phyloP scores from a whole-genome alignment of 2,113 vertebrate genomes.

The Sylvia atricapilla region DNA sequence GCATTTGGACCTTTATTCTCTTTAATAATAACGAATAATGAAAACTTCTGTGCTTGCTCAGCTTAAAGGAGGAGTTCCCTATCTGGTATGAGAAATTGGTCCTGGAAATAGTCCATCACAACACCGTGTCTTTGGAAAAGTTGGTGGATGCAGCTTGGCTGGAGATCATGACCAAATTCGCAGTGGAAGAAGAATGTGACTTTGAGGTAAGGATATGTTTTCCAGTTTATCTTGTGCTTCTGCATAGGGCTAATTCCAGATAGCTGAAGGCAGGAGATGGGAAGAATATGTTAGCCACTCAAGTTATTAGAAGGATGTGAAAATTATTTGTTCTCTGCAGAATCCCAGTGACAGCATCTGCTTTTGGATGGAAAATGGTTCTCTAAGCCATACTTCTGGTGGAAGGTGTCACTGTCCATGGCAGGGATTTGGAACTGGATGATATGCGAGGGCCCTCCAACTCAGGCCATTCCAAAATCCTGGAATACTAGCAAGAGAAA shows the following conservation, averaged over 20 bases:
- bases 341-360: neutral
- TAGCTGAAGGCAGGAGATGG: neutral
- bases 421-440: neutral
- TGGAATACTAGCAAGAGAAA: neutral
- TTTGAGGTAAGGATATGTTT: constrained; percentile 82
- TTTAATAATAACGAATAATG: neutral
- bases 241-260: neutral
- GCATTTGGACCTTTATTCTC: neutral
- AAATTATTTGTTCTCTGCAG: neutral
- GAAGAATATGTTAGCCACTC: neutral
- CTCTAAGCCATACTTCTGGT: neutral
- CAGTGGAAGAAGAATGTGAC: constrained; percentile 93
- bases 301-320: neutral
- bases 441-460: neutral
- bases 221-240: neutral
- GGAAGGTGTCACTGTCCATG: neutral
- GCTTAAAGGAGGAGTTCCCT: constrained; percentile 95
- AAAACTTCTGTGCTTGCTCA: constrained; percentile 54
- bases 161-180: constrained; percentile 97
- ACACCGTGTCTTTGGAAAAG: constrained; percentile 96
- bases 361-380: neutral
- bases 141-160: constrained; percentile 93
- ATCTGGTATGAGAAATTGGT: constrained; percentile 96
- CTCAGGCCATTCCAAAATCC: neutral
- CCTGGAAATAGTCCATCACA: constrained; percentile 96